These are phyloP conservation scores for Tragelaphus scriptus DNA, from an alignment of 2,113 vertebrate genomes.

Conservation along the genomic window DNA sequence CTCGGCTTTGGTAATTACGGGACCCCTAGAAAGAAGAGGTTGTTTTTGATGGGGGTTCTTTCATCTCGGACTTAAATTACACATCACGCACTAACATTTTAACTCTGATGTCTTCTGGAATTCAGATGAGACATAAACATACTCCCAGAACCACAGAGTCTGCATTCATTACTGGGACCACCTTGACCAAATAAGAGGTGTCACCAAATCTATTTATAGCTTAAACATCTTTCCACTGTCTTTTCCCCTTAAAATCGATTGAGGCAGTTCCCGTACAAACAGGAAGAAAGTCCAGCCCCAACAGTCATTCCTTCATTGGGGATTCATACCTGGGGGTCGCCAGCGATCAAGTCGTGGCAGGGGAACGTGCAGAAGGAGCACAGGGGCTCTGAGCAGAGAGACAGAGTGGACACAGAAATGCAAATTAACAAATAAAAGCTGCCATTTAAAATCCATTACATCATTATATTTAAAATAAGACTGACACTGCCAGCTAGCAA, in stretches of 20 bases:
- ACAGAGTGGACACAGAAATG: not conserved
- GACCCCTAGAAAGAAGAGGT: not conserved
- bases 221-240: slow-evolving; percentile 36
- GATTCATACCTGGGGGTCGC: not conserved
- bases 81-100: not conserved
- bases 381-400: not conserved
- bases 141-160: slow-evolving; percentile 23
- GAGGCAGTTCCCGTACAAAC: slow-evolving; percentile 7
- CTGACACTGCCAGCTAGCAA: not conserved
- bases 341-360: not conserved
- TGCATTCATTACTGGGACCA: slow-evolving; percentile 31
- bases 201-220: slow-evolving; percentile 47
- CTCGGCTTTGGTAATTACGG: slow-evolving; percentile 30
- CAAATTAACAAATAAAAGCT: not conserved
- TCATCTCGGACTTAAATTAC: slow-evolving; percentile 51
- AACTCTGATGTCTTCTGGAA: slow-evolving; percentile 34
- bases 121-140: slow-evolving; percentile 48
- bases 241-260: slow-evolving; percentile 29
- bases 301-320: not conserved
- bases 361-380: not conserved
- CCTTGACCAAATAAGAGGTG: slow-evolving; percentile 52
- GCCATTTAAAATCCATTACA: not conserved
- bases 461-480: slow-evolving; percentile 26
- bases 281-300: not conserved
- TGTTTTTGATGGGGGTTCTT: slow-evolving; percentile 23